Evolutionary conservation across 2,888 invertebrate genomes (phyloP).

Genomic region (Hirtodrosophila duncani): DNA sequence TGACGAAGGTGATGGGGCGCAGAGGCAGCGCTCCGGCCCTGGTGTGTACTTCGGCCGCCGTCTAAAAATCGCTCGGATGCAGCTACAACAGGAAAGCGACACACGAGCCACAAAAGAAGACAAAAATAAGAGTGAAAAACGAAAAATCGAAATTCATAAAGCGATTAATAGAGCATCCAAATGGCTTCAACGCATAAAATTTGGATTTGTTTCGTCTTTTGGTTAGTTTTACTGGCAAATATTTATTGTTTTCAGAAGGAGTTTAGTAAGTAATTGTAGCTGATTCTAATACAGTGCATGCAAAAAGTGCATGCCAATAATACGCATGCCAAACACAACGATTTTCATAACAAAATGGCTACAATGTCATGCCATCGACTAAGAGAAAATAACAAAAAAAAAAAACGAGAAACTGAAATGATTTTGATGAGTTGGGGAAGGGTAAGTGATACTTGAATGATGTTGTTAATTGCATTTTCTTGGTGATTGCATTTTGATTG

Average conservation of each 20-base stretch:
- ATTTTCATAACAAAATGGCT: conserved; percentile 1
- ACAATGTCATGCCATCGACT: conserved; percentile 21
- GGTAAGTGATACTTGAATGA: no score
- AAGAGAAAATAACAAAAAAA: conserved; percentile 14
- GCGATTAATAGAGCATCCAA: conserved; percentile 46
- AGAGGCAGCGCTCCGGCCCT: conserved; percentile 82
- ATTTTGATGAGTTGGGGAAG: no score
- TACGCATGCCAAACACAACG: conserved; percentile 47
- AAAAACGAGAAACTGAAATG: background rate
- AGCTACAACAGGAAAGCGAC: conserved; percentile 79
- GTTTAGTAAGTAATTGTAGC: conserved; percentile 5
- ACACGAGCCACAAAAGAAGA: background rate
- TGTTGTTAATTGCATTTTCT: no score
- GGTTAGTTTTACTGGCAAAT: conserved; percentile 1
- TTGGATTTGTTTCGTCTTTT: background rate
- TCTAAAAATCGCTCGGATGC: conserved; percentile 93
- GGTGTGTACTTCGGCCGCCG: conserved; percentile 83
- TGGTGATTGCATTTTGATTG: no score
- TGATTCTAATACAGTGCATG: conserved; percentile 50
- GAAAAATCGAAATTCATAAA: conserved; percentile 36
- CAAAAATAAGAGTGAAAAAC: conserved; percentile 17
- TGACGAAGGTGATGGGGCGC: conserved; percentile 81
- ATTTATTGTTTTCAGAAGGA: conserved; percentile 9
- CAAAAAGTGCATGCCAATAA: conserved; percentile 62
- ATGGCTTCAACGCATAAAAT: conserved; percentile 4